Base-by-base conservation (phyloP, 2,888 invertebrate genomes). In the Polyommatus icarus region DNA sequence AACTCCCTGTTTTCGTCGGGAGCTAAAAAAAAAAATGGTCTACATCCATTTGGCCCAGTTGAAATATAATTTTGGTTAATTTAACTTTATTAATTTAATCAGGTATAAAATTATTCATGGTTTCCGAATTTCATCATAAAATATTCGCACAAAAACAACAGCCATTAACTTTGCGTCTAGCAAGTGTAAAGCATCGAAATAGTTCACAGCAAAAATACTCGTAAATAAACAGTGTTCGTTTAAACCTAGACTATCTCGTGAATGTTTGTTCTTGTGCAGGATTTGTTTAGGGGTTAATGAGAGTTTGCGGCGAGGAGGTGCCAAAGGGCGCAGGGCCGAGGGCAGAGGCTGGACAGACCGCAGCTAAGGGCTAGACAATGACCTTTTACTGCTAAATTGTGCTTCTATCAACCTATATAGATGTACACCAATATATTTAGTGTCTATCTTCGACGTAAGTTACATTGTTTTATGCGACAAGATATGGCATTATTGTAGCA, bases 251-350 rank as follows among this genome's bases (percentile, higher is more conserved):
- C 61, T 61, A 67, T 32, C 24, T 67, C 29, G 29, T 67, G 29
- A 5, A 67, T 29, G 29, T 67, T 29, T 71, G 61, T 76, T 67
- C 46, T n/a, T 10, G 76, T 71, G 46, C 67, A 50, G 71, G 12
- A 76, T 24, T 84, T 82, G 84, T 83, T 85, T 87, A 86, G 86
- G 86, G 87, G 84, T 85, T 88, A 87, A 87, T 87, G 89, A 91
- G 88, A 88, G 90, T 91, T 92, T 92, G 93, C 88, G 93, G 93
- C 86, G 32, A 73, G 79, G 80, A 91, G 92, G 92, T 91, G 91
- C 87, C 61, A 61, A 61, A 61, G 67, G 29, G 32, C 10, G 15
- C 61, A 24, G 90, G 86, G 92, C 91, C 92, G 92, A 93, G 90
- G 91, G 88, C 87, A 85, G 84, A 85, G 83, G 84, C 83, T 84